Evolutionary conservation across 1,140 invertebrate genomes (phyloP), one percentile per base, ranked within the genome.

Genomic region (Leucophenga varia): DNA sequence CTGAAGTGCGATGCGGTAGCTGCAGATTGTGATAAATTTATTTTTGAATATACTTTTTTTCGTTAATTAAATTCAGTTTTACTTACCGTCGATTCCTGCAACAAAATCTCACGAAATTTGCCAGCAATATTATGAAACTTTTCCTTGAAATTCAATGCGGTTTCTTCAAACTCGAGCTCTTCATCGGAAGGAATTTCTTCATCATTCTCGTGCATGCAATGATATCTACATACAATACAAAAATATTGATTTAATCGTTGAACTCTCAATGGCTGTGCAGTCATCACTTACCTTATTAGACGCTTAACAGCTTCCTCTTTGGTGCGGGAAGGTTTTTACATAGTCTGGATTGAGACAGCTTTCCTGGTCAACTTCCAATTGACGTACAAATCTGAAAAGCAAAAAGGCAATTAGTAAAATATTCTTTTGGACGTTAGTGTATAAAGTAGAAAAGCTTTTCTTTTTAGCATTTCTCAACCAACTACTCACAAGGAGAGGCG

Each of bases 11-110:
- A 56, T 74, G 71, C 2, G 22, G 61, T 25, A 73, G 40, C 70
- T 74, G 47, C n/a, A 48, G 45, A 3, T 17, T 28, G 28, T 12
- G 12, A 14, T 13, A 16, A 8, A 35, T 13, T 13, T 35, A 7
- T 25, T 25, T 25, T 25, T 10, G 22, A n/a, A 16, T 40, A 3
- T 2, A 19, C 0, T 8, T 12, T 4, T 34, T 34, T 8, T 8
- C 13, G 6, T n/a, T 6, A n/a, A 7, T 35, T 25, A 25, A 25
- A 25, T 25, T n/a, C n/a, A n/a, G n/a, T n/a, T n/a, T 18, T 35
- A 76, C 81, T 79, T 77, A 92, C 89, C 84, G 87, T 90, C 59
- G 88, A 91, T 56, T 92, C 89, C 76, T 90, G 88, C 36, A 91
- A 72, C n/a, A 92, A 73, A 12, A 92, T 78, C 64, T 84, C 84